Conservation (phyloP, 2,797 vertebrate species). For the Bovichtus variegatus region DNA sequence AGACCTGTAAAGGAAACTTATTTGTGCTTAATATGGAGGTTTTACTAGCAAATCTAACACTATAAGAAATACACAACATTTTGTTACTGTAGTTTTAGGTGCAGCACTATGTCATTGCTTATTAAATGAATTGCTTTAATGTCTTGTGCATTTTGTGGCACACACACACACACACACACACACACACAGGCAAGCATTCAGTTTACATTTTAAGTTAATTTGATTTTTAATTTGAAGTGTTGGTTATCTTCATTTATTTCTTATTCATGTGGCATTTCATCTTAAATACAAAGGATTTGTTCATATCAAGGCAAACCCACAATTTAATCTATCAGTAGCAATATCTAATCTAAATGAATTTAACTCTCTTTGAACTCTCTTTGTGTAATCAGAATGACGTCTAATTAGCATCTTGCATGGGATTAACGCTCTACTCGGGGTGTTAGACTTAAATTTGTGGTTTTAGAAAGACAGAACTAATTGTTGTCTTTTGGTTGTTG, state of each 20-base stretch:
- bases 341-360: conserved; percentile 3
- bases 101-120: not conserved
- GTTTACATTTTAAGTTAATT: not conserved
- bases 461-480: not conserved
- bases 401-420: conserved; percentile 9
- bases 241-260: not conserved
- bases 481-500: not conserved
- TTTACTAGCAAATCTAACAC: not conserved
- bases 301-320: not conserved
- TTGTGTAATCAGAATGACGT: too few species aligned
- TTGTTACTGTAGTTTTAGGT: not conserved
- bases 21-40: not conserved
- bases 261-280: conserved; percentile 8
- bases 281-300: conserved; percentile 21
- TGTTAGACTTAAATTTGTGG: not conserved
- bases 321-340: conserved; percentile 3
- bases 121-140: not conserved
- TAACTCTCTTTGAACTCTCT: not conserved
- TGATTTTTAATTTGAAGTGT: not conserved
- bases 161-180: not conserved
- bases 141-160: too few species aligned
- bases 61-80: not conserved
- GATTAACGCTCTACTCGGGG: not conserved
- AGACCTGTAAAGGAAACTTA: not conserved
- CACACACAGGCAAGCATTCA: not conserved